These are phyloP conservation scores for Zygaena filipendulae DNA, from an alignment of 2,888 invertebrate genomes.

Conservation along the genomic window DNA sequence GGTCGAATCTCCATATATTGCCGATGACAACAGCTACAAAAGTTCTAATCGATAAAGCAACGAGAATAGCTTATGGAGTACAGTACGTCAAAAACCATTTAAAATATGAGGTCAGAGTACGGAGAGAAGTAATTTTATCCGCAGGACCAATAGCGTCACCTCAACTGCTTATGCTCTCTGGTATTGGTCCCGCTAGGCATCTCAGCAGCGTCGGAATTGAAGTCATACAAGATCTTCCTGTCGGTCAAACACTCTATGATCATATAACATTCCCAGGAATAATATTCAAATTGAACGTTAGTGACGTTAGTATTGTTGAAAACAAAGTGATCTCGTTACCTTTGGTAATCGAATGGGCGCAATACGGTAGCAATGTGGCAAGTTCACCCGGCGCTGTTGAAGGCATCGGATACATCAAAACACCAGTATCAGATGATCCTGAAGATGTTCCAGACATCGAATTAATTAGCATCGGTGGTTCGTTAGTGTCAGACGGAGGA, in stretches of 20 bases:
- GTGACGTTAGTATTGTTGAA: constrained; percentile 40
- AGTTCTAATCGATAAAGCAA: constrained; percentile 71
- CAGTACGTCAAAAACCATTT: constrained; percentile 68
- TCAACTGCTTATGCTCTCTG: constrained; percentile 90
- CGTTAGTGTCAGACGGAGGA: constrained; percentile 70
- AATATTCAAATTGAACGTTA: constrained; percentile 44
- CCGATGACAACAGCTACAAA: constrained; percentile 73
- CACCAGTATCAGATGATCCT: constrained; percentile 63
- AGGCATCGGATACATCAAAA: constrained; percentile 73
- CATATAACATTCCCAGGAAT: constrained; percentile 67
- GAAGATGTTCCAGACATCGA: constrained; percentile 75
- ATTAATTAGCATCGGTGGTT: constrained; percentile 71
- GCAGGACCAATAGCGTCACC: constrained; percentile 91
- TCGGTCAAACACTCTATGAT: constrained; percentile 74
- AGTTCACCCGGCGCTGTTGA: constrained; percentile 74
- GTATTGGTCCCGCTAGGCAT: constrained; percentile 69
- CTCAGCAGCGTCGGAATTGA: constrained; percentile 65
- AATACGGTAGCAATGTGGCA: constrained; percentile 48
- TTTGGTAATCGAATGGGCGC: constrained; percentile 33
- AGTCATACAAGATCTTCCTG: constrained; percentile 72
- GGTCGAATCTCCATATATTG: constrained; percentile 76
- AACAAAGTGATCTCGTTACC: constrained; percentile 21
- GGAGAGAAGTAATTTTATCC: constrained; percentile 85
- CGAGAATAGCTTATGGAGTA: constrained; percentile 75
- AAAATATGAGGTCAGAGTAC: constrained; percentile 62